A percentile compares a stretch with the other conserved stretches of the same genome.
phyloP scores from a whole-genome alignment of 2,113 vertebrate species.

The Actenoides lindsayi region DNA sequence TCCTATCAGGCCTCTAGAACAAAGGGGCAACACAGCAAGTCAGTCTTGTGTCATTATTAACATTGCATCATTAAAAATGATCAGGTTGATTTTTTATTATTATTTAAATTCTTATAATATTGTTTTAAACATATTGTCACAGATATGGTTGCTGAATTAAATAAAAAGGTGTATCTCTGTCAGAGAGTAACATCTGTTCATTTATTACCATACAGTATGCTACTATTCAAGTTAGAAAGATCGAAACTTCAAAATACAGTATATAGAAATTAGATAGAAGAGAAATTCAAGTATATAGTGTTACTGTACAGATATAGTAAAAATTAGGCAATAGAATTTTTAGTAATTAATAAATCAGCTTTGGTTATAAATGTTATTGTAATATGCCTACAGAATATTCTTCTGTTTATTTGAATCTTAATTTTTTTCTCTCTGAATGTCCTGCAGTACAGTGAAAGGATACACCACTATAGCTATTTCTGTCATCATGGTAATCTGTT shows the following conservation, averaged over 20 bases:
- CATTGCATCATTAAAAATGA: background rate
- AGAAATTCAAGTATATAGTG: background rate
- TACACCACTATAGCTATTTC: background rate
- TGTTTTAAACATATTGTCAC: conserved; percentile 1
- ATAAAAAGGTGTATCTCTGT: background rate
- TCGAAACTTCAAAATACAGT: background rate
- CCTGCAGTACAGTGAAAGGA: background rate
- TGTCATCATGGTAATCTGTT: background rate
- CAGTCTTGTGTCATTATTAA: conserved; percentile 46
- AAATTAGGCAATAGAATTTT: background rate
- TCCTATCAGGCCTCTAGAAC: conserved; percentile 33
- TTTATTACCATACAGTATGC: background rate
- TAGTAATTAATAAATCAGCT: background rate
- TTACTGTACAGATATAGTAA: background rate
- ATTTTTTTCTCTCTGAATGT: background rate
- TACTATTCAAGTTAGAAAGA: background rate
- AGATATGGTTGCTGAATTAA: background rate
- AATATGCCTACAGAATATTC: background rate
- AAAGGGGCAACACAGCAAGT: conserved; percentile 2
- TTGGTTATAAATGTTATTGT: background rate
- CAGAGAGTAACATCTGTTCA: background rate
- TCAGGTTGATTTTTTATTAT: background rate
- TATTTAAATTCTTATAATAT: conserved; percentile 9
- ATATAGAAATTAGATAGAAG: background rate
- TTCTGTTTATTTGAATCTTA: background rate